Evolutionary conservation across 2,888 invertebrate species (phyloP), one percentile per base, ranked within the genome.

Genomic region (Notodonta ziczac): DNA sequence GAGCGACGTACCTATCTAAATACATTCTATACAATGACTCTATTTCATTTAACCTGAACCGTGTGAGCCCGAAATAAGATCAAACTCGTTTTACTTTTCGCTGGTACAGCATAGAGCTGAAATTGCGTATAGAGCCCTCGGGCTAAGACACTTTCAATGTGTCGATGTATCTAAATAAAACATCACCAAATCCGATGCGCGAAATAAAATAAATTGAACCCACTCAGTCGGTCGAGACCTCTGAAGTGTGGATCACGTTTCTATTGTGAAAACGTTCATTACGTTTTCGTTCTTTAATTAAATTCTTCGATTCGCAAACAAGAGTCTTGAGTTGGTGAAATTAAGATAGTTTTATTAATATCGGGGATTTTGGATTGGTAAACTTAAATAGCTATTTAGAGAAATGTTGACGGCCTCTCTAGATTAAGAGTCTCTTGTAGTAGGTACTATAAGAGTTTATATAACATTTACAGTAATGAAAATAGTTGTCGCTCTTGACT

Each of bases 161-260:
- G 64, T 72, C 63, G 65, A 58, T 65, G 52, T 61, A 70, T 66
- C 60, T 62, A 68, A 73, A 75, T 74, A 73, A 63, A 66, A 65
- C 75, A 63, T 32, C 57, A 62, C 59, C 66, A 63, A 66, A 65
- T 65, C 40, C 40, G 35, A 64, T 59, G 63, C 63, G 63, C 59
- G 60, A 68, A 75, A 74, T 75, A 74, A 75, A 73, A 70, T 70
- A 68, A 75, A 74, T 70, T 68, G 70, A 68, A 75, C 66, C 57
- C 53, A 65, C 59, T 65, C 63, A 61, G 63, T 68, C 65, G 59
- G 61, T 66, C 65, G 66, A 72, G 66, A 66, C 60, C 62, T 52
- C 51, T 56, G 46, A 58, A 50, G 60, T 65, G 59, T 69, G 54
- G 72, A 64, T 70, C 72, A 64, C 62, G 67, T 67, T 63, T 24